Base-by-base conservation (phyloP, 92 coral and sea anemone species). In the Epizoanthus fatuus region DNA sequence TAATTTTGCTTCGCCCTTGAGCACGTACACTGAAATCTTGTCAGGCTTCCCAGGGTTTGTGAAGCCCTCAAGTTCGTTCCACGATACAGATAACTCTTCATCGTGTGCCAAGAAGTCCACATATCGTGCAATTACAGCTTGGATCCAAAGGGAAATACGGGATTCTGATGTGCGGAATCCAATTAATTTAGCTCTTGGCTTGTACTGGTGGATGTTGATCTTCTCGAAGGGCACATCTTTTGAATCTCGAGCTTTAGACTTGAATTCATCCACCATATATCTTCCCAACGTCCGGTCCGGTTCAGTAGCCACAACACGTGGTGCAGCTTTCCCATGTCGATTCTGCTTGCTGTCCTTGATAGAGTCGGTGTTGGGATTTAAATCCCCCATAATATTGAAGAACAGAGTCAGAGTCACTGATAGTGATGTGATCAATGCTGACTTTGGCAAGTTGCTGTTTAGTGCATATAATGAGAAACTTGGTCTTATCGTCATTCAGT, bases 211-310 rank as follows among this genome's bases (percentile, higher is more conserved):
- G 37, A 52, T 22, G 13, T 69, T 52, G 2, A 84, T 67, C n/a
- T 54, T 49, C 17, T 89, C 92, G 64, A 75, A 89, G 3, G 81
- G 81, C n/a, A 84, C 88, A 59, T 84, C 74, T 44, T 84, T 84
- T 12, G 88, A 72, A 4, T 40, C 81, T 16, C 6, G 35, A 9
- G 88, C 81, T 74, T 72, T 47, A 12, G 16, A 4, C 42, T 84
- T 84, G 40, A 84, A 84, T 9, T 58, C 81, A 3, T 84, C 88
- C 1, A 84, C 39, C 47, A 72, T 39, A 29, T 84, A 73, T 42
- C 81, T 72, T 5, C 64, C 81, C 10, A 73, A 42, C 7, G 88
- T 15, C 22, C 22, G 17, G 49, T 84, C 88, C 5, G 82, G 82
- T 70, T 82, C 47, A 29, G 22, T 49, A 4, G 14, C 39, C 0